Evolutionary conservation across 2,797 vertebrate genomes (phyloP).

Genomic region (Denticeps clupeoides): DNA sequence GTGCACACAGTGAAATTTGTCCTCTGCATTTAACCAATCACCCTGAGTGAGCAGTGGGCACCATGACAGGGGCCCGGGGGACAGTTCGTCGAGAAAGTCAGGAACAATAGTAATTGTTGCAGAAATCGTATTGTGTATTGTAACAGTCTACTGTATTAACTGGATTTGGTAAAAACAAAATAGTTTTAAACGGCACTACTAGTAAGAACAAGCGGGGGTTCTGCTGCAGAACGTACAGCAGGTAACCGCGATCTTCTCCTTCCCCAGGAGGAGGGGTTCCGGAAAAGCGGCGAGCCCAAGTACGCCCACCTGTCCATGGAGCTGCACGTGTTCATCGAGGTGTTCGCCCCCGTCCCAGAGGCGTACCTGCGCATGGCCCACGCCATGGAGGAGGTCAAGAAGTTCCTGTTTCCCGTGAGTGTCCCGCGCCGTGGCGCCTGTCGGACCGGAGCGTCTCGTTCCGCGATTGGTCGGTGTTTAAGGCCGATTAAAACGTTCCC

Average conservation of each 20-base stretch:
- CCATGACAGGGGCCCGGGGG: too few species aligned
- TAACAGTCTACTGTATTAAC: too few species aligned
- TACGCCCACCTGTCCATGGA: constrained; percentile 93
- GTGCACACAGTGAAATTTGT: too few species aligned
- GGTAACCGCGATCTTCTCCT: neutral
- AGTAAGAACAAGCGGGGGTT: too few species aligned
- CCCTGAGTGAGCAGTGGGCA: too few species aligned
- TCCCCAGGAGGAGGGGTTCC: constrained; percentile 80
- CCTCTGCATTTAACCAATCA: too few species aligned
- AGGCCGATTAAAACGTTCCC: constrained; percentile 12
- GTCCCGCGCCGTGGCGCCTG: too few species aligned
- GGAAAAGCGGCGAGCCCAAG: constrained; percentile 88
- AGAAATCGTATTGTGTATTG: too few species aligned
- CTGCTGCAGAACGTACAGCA: neutral
- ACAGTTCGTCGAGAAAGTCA: too few species aligned
- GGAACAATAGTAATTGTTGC: too few species aligned
- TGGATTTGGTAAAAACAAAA: too few species aligned
- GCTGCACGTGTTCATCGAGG: constrained; percentile 92
- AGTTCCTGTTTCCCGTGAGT: constrained; percentile 89
- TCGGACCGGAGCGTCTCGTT: neutral
- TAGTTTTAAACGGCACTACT: too few species aligned
- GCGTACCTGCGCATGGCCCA: constrained; percentile 94
- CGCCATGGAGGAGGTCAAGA: constrained; percentile 96
- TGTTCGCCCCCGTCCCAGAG: constrained; percentile 88
- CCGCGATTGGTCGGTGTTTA: constrained; percentile 17